These are phyloP conservation scores for Eupithecia vulgata DNA, from an alignment of 2,888 invertebrate genomes.

Conservation along the genomic window DNA sequence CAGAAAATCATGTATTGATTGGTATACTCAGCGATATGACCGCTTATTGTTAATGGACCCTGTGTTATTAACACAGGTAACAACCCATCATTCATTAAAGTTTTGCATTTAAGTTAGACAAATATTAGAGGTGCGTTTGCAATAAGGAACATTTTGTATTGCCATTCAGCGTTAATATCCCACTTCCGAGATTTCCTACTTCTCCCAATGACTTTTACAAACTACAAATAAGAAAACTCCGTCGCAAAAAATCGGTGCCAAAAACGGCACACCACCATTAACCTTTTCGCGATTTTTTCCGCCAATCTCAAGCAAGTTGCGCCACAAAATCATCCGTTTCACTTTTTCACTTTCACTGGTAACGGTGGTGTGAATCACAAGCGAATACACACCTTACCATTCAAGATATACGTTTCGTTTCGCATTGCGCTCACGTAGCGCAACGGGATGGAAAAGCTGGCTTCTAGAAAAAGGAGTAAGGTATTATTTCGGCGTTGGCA, in stretches of 20 bases:
- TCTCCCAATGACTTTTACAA: neutral
- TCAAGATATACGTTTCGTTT: conserved; percentile 33
- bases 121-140: no score
- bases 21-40: no score
- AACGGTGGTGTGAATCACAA: conserved; percentile 65
- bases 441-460: conserved; percentile 44
- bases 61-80: no score
- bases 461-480: conserved; percentile 36
- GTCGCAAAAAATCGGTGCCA: conserved; percentile 14
- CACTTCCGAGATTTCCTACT: neutral
- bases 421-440: conserved; percentile 38
- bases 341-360: conserved; percentile 83
- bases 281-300: conserved; percentile 64
- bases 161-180: neutral
- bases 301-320: conserved; percentile 69
- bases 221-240: neutral
- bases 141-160: neutral
- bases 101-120: no score
- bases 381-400: conserved; percentile 55
- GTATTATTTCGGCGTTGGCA: conserved; percentile 50
- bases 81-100: no score
- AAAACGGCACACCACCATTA: conserved; percentile 29
- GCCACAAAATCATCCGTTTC: conserved; percentile 76
- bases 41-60: no score
- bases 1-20: no score